Percentiles rank a stretch among this genome's conserved stretches.
phyloP scores from a whole-genome alignment of 2,797 vertebrate species.

The Myripristis murdjan region DNA sequence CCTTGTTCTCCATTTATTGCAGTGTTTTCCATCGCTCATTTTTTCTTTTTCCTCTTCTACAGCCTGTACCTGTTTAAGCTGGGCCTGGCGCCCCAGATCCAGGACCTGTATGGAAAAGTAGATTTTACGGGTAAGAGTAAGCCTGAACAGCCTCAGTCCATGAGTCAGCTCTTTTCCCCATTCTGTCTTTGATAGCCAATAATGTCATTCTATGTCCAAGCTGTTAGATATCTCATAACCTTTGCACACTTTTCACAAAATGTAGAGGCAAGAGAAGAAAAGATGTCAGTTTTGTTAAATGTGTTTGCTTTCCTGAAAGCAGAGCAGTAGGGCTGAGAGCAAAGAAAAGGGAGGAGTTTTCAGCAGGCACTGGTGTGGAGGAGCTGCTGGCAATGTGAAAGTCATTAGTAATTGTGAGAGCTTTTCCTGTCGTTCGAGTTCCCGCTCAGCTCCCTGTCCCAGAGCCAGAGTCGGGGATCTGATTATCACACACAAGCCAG shows the following conservation, averaged over 20 bases:
- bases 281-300: neutral
- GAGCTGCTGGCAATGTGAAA: constrained; percentile 71
- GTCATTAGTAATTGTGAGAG: constrained; percentile 76
- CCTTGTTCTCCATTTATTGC: neutral
- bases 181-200: constrained; percentile 4
- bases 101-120: constrained; percentile 98
- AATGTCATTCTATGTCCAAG: constrained; percentile 27
- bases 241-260: neutral
- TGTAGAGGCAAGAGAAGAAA: neutral
- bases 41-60: constrained; percentile 45
- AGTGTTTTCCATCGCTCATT: neutral
- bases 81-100: constrained; percentile 97
- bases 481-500: constrained; percentile 61
- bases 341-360: constrained; percentile 12
- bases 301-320: neutral
- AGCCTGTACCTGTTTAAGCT: constrained; percentile 99
- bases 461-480: constrained; percentile 58
- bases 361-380: constrained; percentile 1
- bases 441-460: constrained; percentile 51
- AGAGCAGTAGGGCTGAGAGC: neutral
- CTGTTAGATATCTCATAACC: neutral
- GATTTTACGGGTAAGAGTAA: constrained; percentile 94
- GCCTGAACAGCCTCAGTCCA: neutral
- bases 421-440: constrained; percentile 75
- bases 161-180: constrained; percentile 6